phyloP scores from a whole-genome alignment of 2,888 invertebrate species.

The Lochmaea capreae region DNA sequence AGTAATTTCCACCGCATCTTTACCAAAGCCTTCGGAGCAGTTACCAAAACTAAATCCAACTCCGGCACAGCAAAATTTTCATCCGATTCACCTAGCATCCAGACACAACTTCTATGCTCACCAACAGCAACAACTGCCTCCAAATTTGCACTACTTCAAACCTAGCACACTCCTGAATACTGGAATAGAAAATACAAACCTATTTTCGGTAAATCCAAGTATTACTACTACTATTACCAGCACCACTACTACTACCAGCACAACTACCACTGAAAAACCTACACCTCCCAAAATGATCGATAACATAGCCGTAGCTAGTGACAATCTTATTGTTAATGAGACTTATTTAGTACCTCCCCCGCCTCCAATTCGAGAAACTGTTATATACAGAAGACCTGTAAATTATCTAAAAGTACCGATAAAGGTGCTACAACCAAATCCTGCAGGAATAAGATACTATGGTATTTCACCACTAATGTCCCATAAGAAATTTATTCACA shows the following conservation, averaged over 20 bases:
- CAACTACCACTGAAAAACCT: slow-evolving; percentile 50
- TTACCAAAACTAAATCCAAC: slow-evolving; percentile 28
- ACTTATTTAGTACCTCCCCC: slow-evolving; percentile 40
- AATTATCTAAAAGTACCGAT: slow-evolving; percentile 26
- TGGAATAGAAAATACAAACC: slow-evolving; percentile 44
- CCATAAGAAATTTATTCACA: slow-evolving; percentile 38
- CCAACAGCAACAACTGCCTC: slow-evolving; percentile 39
- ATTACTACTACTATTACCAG: slow-evolving; percentile 25
- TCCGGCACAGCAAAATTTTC: slow-evolving; percentile 24
- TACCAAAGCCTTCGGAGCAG: slow-evolving; percentile 27
- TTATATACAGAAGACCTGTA: slow-evolving; percentile 20
- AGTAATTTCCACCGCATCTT: slow-evolving; percentile 39
- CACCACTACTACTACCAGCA: slow-evolving; percentile 46
- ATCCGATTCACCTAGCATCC: slow-evolving; percentile 38
- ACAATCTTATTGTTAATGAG: slow-evolving; percentile 28
- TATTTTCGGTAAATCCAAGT: neutral
- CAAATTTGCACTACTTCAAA: slow-evolving; percentile 47
- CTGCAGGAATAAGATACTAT: slow-evolving; percentile 29
- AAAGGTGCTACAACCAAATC: slow-evolving; percentile 36
- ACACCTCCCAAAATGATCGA: slow-evolving; percentile 27
- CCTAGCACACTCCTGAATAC: slow-evolving; percentile 47
- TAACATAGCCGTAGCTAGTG: slow-evolving; percentile 38
- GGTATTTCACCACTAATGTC: slow-evolving; percentile 28
- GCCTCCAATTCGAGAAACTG: slow-evolving; percentile 6
- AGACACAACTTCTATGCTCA: slow-evolving; percentile 43